Percentiles rank a stretch among this genome's conserved stretches.
Conservation (phyloP, 1,140 invertebrate species). For the Heliconius himera region DNA sequence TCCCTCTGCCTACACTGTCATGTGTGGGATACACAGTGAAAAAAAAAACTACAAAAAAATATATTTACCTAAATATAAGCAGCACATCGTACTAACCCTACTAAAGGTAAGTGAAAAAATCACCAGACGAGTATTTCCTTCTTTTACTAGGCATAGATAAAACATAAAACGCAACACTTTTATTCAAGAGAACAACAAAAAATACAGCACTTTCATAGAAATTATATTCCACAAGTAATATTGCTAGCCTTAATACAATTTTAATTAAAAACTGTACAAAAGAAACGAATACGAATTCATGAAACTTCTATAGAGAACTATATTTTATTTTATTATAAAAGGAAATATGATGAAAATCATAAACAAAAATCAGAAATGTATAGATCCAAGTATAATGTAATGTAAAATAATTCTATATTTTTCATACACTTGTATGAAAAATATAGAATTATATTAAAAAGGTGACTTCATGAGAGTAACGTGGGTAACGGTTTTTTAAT, state of each 20-base stretch:
- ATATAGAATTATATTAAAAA: not conserved
- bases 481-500: too few relatives aligned
- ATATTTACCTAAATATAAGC: too few relatives aligned
- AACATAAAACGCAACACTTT: not conserved
- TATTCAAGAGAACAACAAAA: constrained; percentile 10
- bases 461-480: not conserved
- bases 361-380: constrained; percentile 1
- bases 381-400: not conserved
- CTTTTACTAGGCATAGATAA: not conserved
- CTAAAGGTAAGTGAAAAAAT: too few relatives aligned
- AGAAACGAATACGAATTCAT: not conserved
- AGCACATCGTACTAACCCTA: too few relatives aligned
- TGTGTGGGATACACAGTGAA: too few relatives aligned
- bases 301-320: not conserved
- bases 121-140: too few relatives aligned
- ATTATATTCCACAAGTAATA: constrained; percentile 1
- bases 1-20: too few relatives aligned
- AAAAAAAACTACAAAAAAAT: too few relatives aligned
- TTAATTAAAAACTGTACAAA: constrained; percentile 8
- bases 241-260: not conserved
- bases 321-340: constrained; percentile 11
- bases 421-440: not conserved
- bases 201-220: constrained; percentile 4
- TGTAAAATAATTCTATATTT: too few relatives aligned
- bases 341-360: not conserved